Percentiles rank a stretch among this genome's conserved stretches.
phyloP scores from a whole-genome alignment of 1,140 invertebrate genomes.

The Drosophila punjabiensis region DNA sequence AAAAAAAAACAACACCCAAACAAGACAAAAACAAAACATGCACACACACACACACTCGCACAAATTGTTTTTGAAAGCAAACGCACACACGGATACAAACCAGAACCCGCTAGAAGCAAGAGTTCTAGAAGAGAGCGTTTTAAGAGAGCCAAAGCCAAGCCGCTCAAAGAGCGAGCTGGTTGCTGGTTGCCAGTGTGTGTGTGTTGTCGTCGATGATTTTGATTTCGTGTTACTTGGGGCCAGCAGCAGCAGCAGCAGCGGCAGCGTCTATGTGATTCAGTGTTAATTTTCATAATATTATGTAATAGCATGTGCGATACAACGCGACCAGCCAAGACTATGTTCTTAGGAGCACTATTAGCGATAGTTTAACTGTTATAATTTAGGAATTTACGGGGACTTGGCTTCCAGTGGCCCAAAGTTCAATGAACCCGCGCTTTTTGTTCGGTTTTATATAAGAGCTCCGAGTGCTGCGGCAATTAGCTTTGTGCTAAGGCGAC shows the following conservation, averaged over 20 bases:
- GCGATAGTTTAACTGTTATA: not conserved
- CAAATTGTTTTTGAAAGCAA: slow-evolving; percentile 5
- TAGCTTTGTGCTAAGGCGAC: slow-evolving; percentile 41
- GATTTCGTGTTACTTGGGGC: slow-evolving; percentile 75
- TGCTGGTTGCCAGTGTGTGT: not conserved
- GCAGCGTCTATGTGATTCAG: slow-evolving; percentile 73
- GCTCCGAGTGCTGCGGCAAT: slow-evolving; percentile 4
- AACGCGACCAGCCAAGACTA: slow-evolving; percentile 1
- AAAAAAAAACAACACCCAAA: slow-evolving; percentile 39
- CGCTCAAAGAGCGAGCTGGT: slow-evolving; percentile 12
- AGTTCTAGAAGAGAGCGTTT: slow-evolving; percentile 46
- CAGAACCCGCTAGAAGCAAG: slow-evolving; percentile 20
- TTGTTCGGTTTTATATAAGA: slow-evolving; percentile 28
- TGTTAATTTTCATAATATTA: slow-evolving; percentile 84
- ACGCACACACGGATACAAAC: not conserved
- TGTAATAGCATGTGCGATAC: slow-evolving; percentile 73
- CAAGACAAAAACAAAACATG: slow-evolving; percentile 32
- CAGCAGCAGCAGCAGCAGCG: slow-evolving; percentile 52
- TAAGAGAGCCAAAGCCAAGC: slow-evolving; percentile 26
- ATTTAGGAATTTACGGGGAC: not conserved
- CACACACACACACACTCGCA: not conserved
- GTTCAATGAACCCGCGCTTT: slow-evolving; percentile 35
- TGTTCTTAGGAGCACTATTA: slow-evolving; percentile 1
- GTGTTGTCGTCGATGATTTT: slow-evolving; percentile 64
- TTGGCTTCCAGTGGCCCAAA: slow-evolving; percentile 4